Conservation (phyloP, 2,113 vertebrate species). For the Pseudopipra pipra region DNA sequence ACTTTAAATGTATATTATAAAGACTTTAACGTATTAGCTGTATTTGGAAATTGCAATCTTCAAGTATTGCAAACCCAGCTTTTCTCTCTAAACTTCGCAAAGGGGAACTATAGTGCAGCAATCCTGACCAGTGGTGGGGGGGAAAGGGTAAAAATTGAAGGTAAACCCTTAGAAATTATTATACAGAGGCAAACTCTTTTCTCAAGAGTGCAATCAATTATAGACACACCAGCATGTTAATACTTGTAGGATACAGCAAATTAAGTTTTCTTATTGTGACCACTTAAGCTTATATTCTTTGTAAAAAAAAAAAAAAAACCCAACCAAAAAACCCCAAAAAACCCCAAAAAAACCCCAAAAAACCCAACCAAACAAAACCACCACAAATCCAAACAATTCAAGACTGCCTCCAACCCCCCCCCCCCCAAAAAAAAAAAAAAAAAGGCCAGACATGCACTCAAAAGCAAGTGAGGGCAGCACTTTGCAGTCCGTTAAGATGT, state of each 20-base stretch:
- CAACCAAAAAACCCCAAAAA: too few species aligned
- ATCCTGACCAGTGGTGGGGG: background rate
- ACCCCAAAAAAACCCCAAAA: too few species aligned
- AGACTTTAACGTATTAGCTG: background rate
- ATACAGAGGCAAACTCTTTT: background rate
- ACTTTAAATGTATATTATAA: background rate
- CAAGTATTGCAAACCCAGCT: background rate
- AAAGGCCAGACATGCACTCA: accelerated
- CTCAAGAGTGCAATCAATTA: background rate
- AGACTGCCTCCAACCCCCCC: accelerated
- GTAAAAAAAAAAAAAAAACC: background rate
- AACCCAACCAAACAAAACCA: too few species aligned
- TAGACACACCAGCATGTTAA: accelerated
- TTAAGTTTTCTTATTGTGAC: background rate
- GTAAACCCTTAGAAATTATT: background rate
- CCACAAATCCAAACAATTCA: background rate
- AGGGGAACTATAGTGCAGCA: accelerated
- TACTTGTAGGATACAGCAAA: background rate
- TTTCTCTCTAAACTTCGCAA: background rate
- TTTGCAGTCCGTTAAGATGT: background rate
- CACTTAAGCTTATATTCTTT: background rate
- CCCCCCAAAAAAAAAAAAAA: background rate
- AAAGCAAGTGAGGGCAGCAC: background rate
- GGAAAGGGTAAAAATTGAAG: accelerated
- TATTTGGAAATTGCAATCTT: background rate